Evolutionary conservation across 2,888 invertebrate species (phyloP).

Genomic region (Parnassius smintheus): DNA sequence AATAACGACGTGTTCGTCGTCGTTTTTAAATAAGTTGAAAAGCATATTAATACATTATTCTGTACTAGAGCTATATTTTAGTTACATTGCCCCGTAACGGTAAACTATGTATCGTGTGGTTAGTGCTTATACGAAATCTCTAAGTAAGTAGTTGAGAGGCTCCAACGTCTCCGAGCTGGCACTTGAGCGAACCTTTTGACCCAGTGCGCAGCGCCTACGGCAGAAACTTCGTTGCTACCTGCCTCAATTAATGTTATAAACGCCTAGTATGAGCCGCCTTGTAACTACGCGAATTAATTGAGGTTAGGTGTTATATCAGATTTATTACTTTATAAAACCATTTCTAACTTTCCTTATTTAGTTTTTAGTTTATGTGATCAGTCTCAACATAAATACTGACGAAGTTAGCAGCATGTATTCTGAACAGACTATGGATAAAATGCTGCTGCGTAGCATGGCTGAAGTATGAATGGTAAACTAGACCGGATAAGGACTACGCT

Average conservation of each 20-base stretch:
- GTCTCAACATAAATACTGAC: too few species aligned
- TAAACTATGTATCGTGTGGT: slow-evolving; percentile 25
- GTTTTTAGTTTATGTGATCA: too few species aligned
- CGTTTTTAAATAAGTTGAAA: slow-evolving; percentile 9
- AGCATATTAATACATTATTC: slow-evolving; percentile 7
- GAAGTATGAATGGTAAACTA: too few species aligned
- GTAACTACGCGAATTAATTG: background rate
- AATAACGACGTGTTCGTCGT: slow-evolving; percentile 35
- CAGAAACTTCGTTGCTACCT: slow-evolving; percentile 61
- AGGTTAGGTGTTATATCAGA: too few species aligned
- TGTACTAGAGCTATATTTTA: slow-evolving; percentile 1
- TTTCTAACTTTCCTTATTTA: too few species aligned
- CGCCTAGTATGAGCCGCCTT: slow-evolving; percentile 38
- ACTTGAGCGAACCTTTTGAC: slow-evolving; percentile 72
- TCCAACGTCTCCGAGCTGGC: slow-evolving; percentile 56
- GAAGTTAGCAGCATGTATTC: too few species aligned
- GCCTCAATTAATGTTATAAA: slow-evolving; percentile 45
- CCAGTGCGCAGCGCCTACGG: slow-evolving; percentile 65
- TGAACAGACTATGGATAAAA: too few species aligned
- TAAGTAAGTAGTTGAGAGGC: slow-evolving; percentile 70
- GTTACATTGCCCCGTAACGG: slow-evolving; percentile 2
- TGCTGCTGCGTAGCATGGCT: too few species aligned
- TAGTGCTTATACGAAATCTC: slow-evolving; percentile 46
- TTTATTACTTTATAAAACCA: too few species aligned
- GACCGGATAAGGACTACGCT: too few species aligned